These are phyloP conservation scores for Setipinna tenuifilis DNA, from an alignment of 2,797 vertebrate species.

Conservation along the genomic window DNA sequence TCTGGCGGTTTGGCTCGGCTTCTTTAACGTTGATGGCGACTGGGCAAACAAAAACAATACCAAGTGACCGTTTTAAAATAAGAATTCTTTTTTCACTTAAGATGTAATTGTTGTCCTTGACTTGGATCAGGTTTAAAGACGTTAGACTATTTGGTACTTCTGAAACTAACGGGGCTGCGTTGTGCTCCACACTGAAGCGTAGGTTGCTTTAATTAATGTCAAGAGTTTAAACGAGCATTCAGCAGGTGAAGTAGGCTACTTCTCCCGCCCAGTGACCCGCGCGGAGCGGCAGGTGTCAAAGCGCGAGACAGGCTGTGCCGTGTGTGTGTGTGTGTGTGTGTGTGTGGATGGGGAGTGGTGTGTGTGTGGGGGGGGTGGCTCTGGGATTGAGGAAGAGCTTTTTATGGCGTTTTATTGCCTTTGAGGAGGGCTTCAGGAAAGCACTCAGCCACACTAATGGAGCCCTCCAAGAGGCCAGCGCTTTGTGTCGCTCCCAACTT, in stretches of 20 bases:
- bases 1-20: not conserved
- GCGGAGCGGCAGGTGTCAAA: slow-evolving; percentile 30
- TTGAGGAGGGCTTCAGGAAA: slow-evolving; percentile 61
- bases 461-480: slow-evolving; percentile 48
- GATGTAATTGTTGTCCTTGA: not conserved
- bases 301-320: not conserved
- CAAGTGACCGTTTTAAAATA: not conserved
- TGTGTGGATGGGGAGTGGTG: too few relatives aligned
- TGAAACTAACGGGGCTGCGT: not conserved
- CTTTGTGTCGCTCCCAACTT: slow-evolving; percentile 52
- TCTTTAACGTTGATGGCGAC: not conserved
- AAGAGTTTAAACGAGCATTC: not conserved
- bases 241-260: not conserved
- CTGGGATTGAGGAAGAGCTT: slow-evolving; percentile 47
- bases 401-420: slow-evolving; percentile 66
- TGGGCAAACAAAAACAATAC: not conserved
- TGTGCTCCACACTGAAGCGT: not conserved
- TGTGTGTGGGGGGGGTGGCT: slow-evolving; percentile 1
- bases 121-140: not conserved
- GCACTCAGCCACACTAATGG: slow-evolving; percentile 61
- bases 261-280: slow-evolving; percentile 4
- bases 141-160: not conserved
- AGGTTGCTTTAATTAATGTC: not conserved
- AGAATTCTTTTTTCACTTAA: not conserved
- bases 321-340: slow-evolving; percentile 22